Conservation (phyloP, 2,113 vertebrate species). For the Sinocyclocheilus maitianheensis region DNA sequence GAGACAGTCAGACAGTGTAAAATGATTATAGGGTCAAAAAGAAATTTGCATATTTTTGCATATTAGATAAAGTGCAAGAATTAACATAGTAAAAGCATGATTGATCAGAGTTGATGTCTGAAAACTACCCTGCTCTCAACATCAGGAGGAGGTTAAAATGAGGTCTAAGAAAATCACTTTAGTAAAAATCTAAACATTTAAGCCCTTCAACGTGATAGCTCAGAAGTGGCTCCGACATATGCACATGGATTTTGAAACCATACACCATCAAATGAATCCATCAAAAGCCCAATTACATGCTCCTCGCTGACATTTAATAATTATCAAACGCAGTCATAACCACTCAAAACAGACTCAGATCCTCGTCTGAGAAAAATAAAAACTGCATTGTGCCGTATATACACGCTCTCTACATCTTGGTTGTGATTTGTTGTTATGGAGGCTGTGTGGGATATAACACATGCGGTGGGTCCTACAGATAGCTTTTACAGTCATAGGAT, state of each 20-base stretch:
- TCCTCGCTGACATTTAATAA: slow-evolving; percentile 72
- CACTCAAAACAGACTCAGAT: slow-evolving; percentile 54
- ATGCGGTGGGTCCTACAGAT: slow-evolving; percentile 7
- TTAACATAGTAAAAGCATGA: background rate
- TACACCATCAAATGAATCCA: slow-evolving; percentile 55
- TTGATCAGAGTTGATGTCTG: background rate
- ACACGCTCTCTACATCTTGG: background rate
- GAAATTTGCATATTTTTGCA: background rate
- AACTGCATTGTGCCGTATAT: background rate
- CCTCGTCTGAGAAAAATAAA: background rate
- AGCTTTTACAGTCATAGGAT: slow-evolving; percentile 31
- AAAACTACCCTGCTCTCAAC: slow-evolving; percentile 6
- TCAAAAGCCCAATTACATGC: slow-evolving; percentile 71
- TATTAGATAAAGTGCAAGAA: slow-evolving; percentile 10
- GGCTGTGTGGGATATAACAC: slow-evolving; percentile 1
- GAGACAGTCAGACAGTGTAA: background rate
- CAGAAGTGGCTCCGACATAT: background rate
- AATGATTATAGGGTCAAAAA: background rate
- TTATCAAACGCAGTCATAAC: slow-evolving; percentile 65
- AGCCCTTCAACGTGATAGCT: background rate
- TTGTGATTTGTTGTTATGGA: slow-evolving; percentile 23
- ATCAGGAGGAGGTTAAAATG: background rate
- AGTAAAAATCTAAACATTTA: slow-evolving; percentile 1
- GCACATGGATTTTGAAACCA: slow-evolving; percentile 1
- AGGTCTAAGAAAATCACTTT: background rate